Base-by-base conservation (phyloP, 2,888 invertebrate genomes). In the Yponomeuta malinellus region DNA sequence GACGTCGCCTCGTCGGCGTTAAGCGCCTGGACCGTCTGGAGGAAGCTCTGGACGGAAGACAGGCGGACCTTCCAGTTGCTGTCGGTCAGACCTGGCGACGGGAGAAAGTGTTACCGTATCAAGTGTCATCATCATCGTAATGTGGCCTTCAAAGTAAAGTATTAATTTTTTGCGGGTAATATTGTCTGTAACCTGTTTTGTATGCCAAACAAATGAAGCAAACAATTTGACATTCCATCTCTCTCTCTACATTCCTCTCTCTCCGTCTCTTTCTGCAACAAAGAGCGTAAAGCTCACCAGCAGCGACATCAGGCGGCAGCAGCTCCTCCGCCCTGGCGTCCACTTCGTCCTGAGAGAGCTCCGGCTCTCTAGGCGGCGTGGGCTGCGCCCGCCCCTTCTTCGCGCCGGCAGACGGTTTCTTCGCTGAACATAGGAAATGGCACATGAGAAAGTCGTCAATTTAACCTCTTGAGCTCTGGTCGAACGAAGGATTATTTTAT, bases 51-150 rank as follows among this genome's bases (percentile, higher is more conserved):
- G 15, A 96, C 95, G 1, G 97, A 94, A 10, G 94, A 89, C 23
- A 98, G 90, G 48, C 98, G 93, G 72, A 89, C 95, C 90, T 98
- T 98, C 98, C 98, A 98, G 87, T 97, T 97, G 69, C 94, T 84
- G 81, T 96, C 97, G 0, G 93, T 92, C 5, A 98, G 89, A 69
- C 96, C 96, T 79, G 76, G 33, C 9, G n/a, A 59, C 4, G 15
- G 8, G 3, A 15, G 15, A 59, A 59, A 59, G 15, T 12, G 15
- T 59, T 15, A 9, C 52, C 4, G 0, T 8, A 9, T 9, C 52
- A 52, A 52, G 37, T 37, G 4, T 37, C 5, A 52, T 12, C 52
- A 9, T 12, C 52, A 52, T 10, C 52, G 52, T 9, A 52, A 52
- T 52, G 0, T 10, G 52, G 52, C 52, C 52, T 52, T 37, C 10